Conservation (phyloP, 2,888 invertebrate genomes). For the Zonitis immaculata region DNA sequence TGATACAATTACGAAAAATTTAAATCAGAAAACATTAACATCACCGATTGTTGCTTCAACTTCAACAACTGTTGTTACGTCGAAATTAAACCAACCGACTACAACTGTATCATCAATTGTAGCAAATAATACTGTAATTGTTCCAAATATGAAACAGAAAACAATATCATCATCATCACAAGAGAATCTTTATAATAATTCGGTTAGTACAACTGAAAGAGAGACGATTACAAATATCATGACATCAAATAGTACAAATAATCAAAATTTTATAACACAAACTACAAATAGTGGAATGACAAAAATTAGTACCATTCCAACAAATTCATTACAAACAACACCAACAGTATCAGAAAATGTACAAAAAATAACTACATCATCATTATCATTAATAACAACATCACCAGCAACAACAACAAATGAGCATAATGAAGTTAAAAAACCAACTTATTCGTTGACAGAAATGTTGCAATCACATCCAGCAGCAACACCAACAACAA, state of each 20-base stretch:
- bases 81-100: constrained; percentile 38
- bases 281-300: constrained; percentile 1
- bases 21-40: constrained; percentile 35
- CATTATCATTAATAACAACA: constrained; percentile 19
- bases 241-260: constrained; percentile 28
- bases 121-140: constrained; percentile 37
- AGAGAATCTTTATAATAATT: constrained; percentile 5
- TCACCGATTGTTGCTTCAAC: constrained; percentile 34
- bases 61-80: constrained; percentile 33
- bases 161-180: constrained; percentile 21
- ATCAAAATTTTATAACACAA: constrained; percentile 30
- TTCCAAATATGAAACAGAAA: constrained; percentile 41
- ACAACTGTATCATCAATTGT: constrained; percentile 30
- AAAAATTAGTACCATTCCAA: constrained; percentile 30
- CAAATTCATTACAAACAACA: constrained; percentile 21
- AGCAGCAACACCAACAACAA: constrained; percentile 44
- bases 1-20: constrained; percentile 45
- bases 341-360: constrained; percentile 6
- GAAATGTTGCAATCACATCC: constrained; percentile 50
- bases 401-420: constrained; percentile 14
- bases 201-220: not conserved
- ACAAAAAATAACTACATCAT: constrained; percentile 12
- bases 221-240: constrained; percentile 5
- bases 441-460: constrained; percentile 44
- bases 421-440: constrained; percentile 25